These are phyloP conservation scores for Aramus guarauna DNA, from an alignment of 2,113 vertebrate species.

Conservation along the genomic window DNA sequence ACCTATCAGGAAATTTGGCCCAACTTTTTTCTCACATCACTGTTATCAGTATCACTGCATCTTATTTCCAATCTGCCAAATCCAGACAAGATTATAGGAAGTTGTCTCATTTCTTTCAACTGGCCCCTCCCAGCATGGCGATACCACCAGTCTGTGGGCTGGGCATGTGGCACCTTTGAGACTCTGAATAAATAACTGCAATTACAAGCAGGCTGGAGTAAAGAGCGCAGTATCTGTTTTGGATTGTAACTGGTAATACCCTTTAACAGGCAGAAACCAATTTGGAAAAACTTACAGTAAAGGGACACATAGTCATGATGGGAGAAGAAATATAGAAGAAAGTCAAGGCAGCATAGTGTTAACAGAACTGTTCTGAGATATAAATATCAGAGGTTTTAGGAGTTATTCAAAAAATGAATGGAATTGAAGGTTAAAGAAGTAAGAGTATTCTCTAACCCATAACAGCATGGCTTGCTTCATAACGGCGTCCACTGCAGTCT, in stretches of 20 bases:
- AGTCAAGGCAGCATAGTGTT: not conserved
- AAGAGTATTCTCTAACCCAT: not conserved
- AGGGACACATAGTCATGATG: rapidly evolving
- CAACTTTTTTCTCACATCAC: not conserved
- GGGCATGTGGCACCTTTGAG: not conserved
- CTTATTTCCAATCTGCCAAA: not conserved
- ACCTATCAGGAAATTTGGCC: not conserved
- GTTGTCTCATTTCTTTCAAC: not conserved
- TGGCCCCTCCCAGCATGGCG: not conserved
- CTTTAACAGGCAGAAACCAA: not conserved
- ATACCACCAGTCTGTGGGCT: not conserved
- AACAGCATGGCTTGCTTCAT: not conserved
- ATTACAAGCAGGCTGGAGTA: not conserved
- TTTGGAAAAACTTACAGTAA: not conserved
- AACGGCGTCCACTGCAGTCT: not conserved
- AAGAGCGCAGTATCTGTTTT: not conserved
- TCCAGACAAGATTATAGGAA: not conserved
- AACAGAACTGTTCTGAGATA: not conserved
- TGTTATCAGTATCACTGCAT: not conserved
- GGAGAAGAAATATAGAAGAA: not conserved
- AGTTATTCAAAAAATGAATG: not conserved
- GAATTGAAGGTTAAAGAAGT: not conserved
- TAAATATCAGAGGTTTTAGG: not conserved
- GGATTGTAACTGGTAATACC: not conserved
- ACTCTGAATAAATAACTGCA: not conserved